Evolutionary conservation across 2,113 vertebrate species (phyloP).

Genomic region (Vidua chalybeata): DNA sequence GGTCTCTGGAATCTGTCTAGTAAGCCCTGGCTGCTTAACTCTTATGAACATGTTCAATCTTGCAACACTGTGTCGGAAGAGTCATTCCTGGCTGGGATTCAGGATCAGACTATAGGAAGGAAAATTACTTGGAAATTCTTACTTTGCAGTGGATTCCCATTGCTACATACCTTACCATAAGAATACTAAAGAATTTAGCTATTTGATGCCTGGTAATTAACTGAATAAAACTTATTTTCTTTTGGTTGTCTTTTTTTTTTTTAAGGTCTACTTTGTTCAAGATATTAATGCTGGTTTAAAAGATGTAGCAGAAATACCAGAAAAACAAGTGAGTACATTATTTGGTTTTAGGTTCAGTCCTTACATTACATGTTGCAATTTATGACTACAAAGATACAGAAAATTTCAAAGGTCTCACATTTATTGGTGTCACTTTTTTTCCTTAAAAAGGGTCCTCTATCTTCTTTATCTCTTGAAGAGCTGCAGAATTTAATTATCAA

Average conservation of each 20-base stretch:
- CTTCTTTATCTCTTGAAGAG: conserved; percentile 77
- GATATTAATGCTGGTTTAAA: conserved; percentile 87
- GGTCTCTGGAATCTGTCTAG: background rate
- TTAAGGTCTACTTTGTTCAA: conserved; percentile 87
- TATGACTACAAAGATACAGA: background rate
- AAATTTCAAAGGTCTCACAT: background rate
- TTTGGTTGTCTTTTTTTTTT: background rate
- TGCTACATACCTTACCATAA: background rate
- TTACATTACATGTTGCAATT: background rate
- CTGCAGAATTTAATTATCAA: conserved; percentile 80
- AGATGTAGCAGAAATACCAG: conserved; percentile 61
- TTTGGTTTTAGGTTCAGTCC: background rate
- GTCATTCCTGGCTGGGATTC: background rate
- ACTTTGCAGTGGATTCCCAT: background rate
- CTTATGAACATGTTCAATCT: fast-evolving
- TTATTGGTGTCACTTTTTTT: background rate
- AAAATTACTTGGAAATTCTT: background rate
- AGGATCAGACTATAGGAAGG: background rate
- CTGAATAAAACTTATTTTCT: background rate
- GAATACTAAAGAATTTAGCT: background rate
- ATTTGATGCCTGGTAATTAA: conserved; percentile 79
- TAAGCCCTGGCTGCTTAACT: background rate
- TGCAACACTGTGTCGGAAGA: background rate
- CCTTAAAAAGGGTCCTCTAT: conserved; percentile 78
- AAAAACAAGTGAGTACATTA: conserved; percentile 73